phyloP scores from a whole-genome alignment of 1,140 invertebrate genomes.

The Drosophila sturtevanti region DNA sequence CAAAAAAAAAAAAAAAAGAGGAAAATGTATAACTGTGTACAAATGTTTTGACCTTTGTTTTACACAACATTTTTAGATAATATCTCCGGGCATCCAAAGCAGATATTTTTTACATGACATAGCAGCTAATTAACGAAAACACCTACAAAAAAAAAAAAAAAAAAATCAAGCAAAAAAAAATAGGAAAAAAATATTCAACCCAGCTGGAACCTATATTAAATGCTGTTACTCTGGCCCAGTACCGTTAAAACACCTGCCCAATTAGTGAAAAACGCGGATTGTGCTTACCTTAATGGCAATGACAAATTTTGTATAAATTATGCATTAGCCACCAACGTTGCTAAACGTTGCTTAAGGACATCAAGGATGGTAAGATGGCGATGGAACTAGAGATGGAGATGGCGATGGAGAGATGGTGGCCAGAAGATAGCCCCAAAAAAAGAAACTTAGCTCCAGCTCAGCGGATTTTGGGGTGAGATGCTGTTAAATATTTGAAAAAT shows the following conservation, averaged over 20 bases:
- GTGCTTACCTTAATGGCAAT: slow-evolving; percentile 61
- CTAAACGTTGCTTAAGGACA: slow-evolving; percentile 36
- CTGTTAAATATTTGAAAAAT: slow-evolving; percentile 76
- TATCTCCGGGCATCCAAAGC: slow-evolving; percentile 39
- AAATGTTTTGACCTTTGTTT: slow-evolving; percentile 66
- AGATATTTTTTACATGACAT: slow-evolving; percentile 62
- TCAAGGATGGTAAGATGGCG: neutral
- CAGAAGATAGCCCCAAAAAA: slow-evolving; percentile 13
- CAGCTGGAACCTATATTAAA: slow-evolving; percentile 6
- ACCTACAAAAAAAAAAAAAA: slow-evolving; percentile 17
- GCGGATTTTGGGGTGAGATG: slow-evolving; percentile 26
- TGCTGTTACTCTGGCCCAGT: neutral
- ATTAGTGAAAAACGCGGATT: slow-evolving; percentile 57
- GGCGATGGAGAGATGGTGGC: neutral
- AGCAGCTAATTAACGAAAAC: slow-evolving; percentile 74
- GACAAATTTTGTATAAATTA: slow-evolving; percentile 78
- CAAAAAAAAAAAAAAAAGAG: neutral
- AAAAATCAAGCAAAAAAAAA: no score
- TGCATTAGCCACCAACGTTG: slow-evolving; percentile 56
- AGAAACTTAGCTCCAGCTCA: neutral
- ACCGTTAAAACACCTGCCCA: slow-evolving; percentile 56
- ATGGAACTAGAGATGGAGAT: neutral
- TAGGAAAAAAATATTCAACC: neutral
- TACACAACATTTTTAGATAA: slow-evolving; percentile 60
- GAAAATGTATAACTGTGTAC: slow-evolving; percentile 25